These are phyloP conservation scores for Ceratina calcarata DNA, from an alignment of 1,140 invertebrate species.

Conservation along the genomic window DNA sequence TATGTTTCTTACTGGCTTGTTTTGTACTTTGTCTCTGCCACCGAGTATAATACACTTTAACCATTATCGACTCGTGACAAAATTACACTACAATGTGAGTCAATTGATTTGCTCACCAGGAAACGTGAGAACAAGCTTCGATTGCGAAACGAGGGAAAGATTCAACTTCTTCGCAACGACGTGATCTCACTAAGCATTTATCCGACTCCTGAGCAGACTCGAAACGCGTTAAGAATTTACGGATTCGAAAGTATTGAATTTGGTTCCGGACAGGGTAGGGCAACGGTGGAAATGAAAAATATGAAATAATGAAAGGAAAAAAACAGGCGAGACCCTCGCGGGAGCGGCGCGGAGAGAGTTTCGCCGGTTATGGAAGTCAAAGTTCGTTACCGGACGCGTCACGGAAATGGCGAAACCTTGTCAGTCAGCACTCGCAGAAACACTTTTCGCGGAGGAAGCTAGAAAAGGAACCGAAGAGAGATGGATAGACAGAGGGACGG, in stretches of 20 bases:
- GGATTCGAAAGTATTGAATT: background rate
- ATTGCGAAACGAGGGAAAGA: background rate
- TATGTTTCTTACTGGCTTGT: background rate
- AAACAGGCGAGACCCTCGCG: conserved; percentile 29
- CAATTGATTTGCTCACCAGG: too few species aligned
- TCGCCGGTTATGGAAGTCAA: conserved; percentile 63
- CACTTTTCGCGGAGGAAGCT: conserved; percentile 37
- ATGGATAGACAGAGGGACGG: background rate
- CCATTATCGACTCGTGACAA: too few species aligned
- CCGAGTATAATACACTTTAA: too few species aligned
- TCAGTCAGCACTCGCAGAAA: conserved; percentile 62
- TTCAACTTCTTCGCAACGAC: background rate
- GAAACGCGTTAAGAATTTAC: conserved; percentile 24
- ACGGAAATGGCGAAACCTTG: conserved; percentile 67
- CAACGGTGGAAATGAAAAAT: conserved; percentile 43
- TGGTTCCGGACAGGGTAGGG: background rate
- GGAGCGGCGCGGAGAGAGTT: conserved; percentile 55
- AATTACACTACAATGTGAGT: too few species aligned
- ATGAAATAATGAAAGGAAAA: conserved; percentile 55
- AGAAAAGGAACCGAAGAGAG: background rate
- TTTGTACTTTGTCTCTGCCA: background rate
- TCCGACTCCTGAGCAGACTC: background rate
- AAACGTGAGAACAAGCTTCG: background rate
- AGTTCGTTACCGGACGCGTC: conserved; percentile 66
- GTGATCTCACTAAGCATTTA: background rate